phyloP scores from a whole-genome alignment of 2,888 invertebrate genomes.

The Temnothorax rugatulus region DNA sequence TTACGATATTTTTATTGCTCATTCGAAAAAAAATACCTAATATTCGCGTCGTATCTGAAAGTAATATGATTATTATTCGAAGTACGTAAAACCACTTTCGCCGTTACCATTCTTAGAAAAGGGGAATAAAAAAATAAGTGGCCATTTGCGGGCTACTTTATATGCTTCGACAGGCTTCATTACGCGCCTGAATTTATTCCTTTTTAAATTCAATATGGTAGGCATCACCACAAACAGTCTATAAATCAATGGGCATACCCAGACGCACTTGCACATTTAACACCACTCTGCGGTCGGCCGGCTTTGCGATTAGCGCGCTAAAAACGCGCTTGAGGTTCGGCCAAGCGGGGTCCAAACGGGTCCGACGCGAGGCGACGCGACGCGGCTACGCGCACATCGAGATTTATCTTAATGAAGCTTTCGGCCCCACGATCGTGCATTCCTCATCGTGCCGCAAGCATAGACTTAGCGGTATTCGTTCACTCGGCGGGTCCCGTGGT shows the following conservation, averaged over 20 bases:
- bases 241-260: constrained; percentile 67
- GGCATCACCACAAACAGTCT: constrained; percentile 61
- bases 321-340: constrained; percentile 32
- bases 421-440: constrained; percentile 34
- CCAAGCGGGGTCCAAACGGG: neutral
- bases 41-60: neutral
- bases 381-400: constrained; percentile 11
- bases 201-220: constrained; percentile 60
- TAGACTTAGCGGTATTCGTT: constrained; percentile 32
- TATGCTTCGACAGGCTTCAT: constrained; percentile 49
- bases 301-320: constrained; percentile 30
- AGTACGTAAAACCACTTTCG: constrained; percentile 1
- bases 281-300: constrained; percentile 64
- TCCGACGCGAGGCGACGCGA: neutral
- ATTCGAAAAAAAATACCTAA: neutral
- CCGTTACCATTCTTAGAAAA: neutral
- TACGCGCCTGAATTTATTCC: constrained; percentile 55
- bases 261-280: constrained; percentile 62
- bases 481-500: neutral
- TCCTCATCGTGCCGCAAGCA: constrained; percentile 32
- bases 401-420: constrained; percentile 62
- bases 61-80: constrained; percentile 2
- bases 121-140: neutral
- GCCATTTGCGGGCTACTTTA: constrained; percentile 8
- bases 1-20: neutral